Percentiles rank a stretch among this genome's conserved stretches.
Evolutionary conservation across 2,113 vertebrate species (phyloP).

Genomic region (Erythrolamprus reginae): DNA sequence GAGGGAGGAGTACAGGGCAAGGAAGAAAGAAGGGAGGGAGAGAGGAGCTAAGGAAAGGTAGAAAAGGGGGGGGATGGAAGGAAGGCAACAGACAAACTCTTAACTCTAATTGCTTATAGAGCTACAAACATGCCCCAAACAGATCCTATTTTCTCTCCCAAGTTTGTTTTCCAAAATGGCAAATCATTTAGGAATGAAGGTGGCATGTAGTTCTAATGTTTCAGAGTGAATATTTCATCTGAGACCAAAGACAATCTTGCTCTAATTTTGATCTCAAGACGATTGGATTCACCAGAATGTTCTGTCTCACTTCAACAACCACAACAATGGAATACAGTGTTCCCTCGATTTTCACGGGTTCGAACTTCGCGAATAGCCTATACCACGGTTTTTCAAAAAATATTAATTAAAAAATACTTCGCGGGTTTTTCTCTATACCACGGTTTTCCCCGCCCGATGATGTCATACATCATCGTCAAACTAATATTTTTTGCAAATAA

Average conservation of each 20-base stretch:
- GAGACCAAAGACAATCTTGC: not conserved
- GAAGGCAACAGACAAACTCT: not conserved
- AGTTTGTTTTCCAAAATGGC: not conserved
- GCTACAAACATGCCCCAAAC: not conserved
- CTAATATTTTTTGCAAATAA: no score
- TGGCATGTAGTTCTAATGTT: not conserved
- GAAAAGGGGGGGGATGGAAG: not conserved
- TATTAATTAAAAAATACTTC: no score
- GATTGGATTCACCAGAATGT: not conserved
- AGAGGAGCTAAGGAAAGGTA: not conserved
- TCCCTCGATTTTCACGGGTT: no score
- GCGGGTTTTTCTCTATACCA: no score
- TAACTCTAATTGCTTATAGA: accelerated
- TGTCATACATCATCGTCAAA: no score
- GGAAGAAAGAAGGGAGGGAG: not conserved
- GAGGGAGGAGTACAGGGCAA: not conserved
- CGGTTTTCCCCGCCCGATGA: no score
- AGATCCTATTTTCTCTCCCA: not conserved
- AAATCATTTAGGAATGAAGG: accelerated
- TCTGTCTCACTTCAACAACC: not conserved
- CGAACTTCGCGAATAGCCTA: no score
- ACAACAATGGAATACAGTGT: not conserved
- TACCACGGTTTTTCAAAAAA: no score
- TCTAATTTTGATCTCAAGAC: not conserved
- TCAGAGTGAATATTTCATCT: not conserved